These are phyloP conservation scores for Diadumene lineata DNA, from an alignment of 92 coral and sea anemone genomes.

Conservation along the genomic window DNA sequence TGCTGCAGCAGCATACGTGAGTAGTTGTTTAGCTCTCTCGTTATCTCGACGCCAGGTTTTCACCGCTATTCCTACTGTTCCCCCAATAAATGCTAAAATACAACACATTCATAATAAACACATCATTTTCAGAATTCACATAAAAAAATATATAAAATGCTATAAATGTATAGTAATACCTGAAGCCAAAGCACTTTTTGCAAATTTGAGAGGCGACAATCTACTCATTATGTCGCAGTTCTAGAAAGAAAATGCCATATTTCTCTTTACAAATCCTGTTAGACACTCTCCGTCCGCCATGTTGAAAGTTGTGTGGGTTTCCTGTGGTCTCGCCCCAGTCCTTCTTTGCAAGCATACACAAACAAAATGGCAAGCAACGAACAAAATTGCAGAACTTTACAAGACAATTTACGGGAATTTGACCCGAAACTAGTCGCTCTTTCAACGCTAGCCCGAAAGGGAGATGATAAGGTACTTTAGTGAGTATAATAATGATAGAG, in stretches of 20 bases:
- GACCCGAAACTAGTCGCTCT: constrained; percentile 61
- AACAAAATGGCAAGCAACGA: constrained; percentile 60
- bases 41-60: constrained; percentile 74
- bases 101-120: neutral
- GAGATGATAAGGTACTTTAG: constrained; percentile 80
- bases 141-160: too few species aligned
- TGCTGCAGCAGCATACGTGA: constrained; percentile 62
- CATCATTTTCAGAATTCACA: too few species aligned
- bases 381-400: constrained; percentile 30
- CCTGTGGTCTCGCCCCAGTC: constrained; percentile 14
- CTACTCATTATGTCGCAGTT: constrained; percentile 33
- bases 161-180: too few species aligned
- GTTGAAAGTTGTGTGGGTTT: constrained; percentile 19
- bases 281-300: constrained; percentile 24
- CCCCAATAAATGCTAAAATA: constrained; percentile 58
- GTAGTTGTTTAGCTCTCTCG: constrained; percentile 58
- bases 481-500: neutral
- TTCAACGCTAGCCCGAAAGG: constrained; percentile 90
- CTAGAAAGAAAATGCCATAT: neutral
- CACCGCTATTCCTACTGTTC: constrained; percentile 50
- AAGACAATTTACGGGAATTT: constrained; percentile 54
- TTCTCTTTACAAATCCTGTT: neutral
- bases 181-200: constrained; percentile 55
- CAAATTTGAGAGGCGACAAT: constrained; percentile 39
- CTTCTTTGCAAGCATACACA: neutral